Conservation (phyloP, 2,888 invertebrate species). For the Lysandra coridon region DNA sequence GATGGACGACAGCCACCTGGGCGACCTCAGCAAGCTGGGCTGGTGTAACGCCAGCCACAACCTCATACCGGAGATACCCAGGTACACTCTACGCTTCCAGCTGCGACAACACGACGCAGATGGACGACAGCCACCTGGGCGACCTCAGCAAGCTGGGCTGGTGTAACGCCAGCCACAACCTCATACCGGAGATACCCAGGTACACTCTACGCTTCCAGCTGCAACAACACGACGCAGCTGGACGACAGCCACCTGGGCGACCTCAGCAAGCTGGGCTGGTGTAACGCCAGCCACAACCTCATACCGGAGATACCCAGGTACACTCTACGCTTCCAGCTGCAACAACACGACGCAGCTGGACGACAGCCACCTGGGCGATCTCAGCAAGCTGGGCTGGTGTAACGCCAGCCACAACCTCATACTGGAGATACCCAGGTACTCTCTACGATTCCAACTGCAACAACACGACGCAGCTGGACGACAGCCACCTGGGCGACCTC, state of each 20-base stretch:
- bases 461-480: conserved; percentile 87
- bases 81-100: too few species aligned
- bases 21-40: too few species aligned
- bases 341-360: conserved; percentile 84
- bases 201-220: conserved; percentile 55
- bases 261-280: conserved; percentile 89
- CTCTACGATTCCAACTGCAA: conserved; percentile 79
- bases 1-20: too few species aligned
- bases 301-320: conserved; percentile 89
- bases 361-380: conserved; percentile 85
- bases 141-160: too few species aligned
- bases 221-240: conserved; percentile 88
- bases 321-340: conserved; percentile 28
- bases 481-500: conserved; percentile 89
- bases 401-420: conserved; percentile 92
- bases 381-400: conserved; percentile 90
- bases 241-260: conserved; percentile 91
- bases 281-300: conserved; percentile 91
- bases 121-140: too few species aligned
- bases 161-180: too few species aligned
- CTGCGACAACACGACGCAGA: too few species aligned
- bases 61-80: too few species aligned
- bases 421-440: conserved; percentile 86
- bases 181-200: too few species aligned
- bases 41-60: too few species aligned